Evolutionary conservation across 23 tunicate genomes (phyloP), one percentile per base, ranked within the genome.

Genomic region (Clavelina lepadiformis): DNA sequence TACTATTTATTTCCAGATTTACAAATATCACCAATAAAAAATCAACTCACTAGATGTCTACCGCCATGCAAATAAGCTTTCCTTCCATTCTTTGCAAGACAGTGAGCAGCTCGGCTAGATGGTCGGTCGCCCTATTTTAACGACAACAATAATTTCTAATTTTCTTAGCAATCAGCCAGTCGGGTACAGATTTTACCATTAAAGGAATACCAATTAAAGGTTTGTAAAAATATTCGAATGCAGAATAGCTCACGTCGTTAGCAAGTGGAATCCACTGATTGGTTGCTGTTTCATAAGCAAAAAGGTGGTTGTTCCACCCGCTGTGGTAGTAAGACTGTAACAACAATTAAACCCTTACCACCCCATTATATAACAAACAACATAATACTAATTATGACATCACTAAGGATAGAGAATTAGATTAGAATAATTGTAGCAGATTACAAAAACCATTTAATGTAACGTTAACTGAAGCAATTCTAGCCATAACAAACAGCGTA

Each of bases 111-210:
- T 51, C 81, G 51, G 2, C 53, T 22, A 7, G 53, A 64, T 18
- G 81, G 81, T 22, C 20, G 2, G 8, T 34, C 51, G n/a, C 81
- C 81, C 81, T 75, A n/a, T n/a, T n/a, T n/a, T n/a, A n/a, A n/a
- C n/a, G n/a, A n/a, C n/a, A n/a, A n/a, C n/a, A n/a, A n/a, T n/a
- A n/a, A n/a, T n/a, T n/a, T n/a, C n/a, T n/a, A n/a, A n/a, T n/a
- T n/a, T n/a, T n/a, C n/a, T n/a, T n/a, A n/a, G n/a, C n/a, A n/a
- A n/a, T n/a, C n/a, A n/a, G n/a, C n/a, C n/a, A n/a, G n/a, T n/a
- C n/a, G n/a, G n/a, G n/a, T n/a, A n/a, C n/a, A n/a, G n/a, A n/a
- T n/a, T n/a, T n/a, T n/a, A n/a, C n/a, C n/a, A n/a, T n/a, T n/a
- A n/a, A n/a, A n/a, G n/a, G n/a, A n/a, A n/a, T n/a, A n/a, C n/a